phyloP scores from a whole-genome alignment of 2,113 vertebrate species.

The Lamprotornis superbus region DNA sequence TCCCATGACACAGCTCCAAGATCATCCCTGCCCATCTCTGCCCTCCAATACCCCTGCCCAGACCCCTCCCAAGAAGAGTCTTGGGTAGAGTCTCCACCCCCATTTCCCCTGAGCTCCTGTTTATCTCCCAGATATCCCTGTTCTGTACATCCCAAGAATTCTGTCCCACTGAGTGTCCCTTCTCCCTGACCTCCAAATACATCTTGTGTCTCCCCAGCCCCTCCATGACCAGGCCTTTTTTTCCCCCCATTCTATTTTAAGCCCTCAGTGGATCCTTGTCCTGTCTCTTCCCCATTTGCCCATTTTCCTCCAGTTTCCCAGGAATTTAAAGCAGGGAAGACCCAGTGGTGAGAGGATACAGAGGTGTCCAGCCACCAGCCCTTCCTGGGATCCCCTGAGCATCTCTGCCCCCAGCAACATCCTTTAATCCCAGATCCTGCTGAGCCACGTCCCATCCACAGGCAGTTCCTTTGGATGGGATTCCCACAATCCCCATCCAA shows the following conservation, averaged over 20 bases:
- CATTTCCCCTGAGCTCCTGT: fast-evolving
- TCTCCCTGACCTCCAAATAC: background rate
- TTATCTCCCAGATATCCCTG: background rate
- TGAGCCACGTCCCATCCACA: background rate
- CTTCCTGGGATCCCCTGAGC: background rate
- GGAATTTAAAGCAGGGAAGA: background rate
- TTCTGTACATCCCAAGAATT: background rate
- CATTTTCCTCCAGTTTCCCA: background rate
- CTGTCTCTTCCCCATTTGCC: background rate
- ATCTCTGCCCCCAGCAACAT: background rate
- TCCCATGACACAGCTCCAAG: background rate
- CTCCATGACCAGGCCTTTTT: background rate
- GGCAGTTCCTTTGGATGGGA: background rate
- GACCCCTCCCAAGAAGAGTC: background rate
- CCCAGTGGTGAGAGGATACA: background rate
- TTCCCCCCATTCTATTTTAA: background rate
- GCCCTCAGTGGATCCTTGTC: background rate
- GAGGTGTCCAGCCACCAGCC: background rate
- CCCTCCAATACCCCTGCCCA: background rate
- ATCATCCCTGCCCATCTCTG: background rate
- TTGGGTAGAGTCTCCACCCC: background rate
- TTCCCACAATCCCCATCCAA: background rate
- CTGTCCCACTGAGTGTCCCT: background rate
- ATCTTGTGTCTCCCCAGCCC: background rate
- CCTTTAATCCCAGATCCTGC: background rate